Evolutionary conservation across 2,113 vertebrate genomes (phyloP).

Genomic region (Neolamprologus caudopunctatus): DNA sequence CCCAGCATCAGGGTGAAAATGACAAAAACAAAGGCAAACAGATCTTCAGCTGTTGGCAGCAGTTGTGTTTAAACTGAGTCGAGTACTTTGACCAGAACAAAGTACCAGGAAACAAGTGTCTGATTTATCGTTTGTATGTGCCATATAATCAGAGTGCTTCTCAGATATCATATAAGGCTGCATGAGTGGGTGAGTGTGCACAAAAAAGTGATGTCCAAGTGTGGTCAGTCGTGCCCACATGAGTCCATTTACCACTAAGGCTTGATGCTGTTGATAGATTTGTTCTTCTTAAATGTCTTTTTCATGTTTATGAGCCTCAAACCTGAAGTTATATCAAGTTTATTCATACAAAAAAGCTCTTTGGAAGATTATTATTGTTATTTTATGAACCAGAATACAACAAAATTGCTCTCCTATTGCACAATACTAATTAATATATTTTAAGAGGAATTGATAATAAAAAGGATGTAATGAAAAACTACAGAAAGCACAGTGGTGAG

Average conservation of each 20-base stretch:
- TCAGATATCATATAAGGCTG: background rate
- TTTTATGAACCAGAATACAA: fast-evolving
- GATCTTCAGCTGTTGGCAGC: background rate
- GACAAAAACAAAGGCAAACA: background rate
- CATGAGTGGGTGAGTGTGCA: fast-evolving
- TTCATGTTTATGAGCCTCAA: background rate
- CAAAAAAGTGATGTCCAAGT: fast-evolving
- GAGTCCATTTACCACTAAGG: fast-evolving
- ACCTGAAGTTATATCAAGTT: background rate
- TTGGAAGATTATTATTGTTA: background rate
- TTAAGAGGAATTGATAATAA: background rate
- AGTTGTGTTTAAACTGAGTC: background rate
- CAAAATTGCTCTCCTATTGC: fast-evolving
- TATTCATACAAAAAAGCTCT: background rate
- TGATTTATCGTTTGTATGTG: background rate
- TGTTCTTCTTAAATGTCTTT: fast-evolving
- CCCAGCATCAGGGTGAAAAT: background rate
- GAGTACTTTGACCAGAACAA: background rate
- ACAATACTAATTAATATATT: background rate
- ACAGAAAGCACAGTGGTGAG: background rate
- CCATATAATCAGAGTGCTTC: background rate
- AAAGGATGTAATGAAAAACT: fast-evolving
- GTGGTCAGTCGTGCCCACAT: background rate
- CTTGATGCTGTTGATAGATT: fast-evolving
- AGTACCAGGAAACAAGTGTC: fast-evolving